Percentiles rank a stretch among this genome's conserved stretches.
Conservation (phyloP, 2,113 vertebrate species). For the Accipiter cooperii region DNA sequence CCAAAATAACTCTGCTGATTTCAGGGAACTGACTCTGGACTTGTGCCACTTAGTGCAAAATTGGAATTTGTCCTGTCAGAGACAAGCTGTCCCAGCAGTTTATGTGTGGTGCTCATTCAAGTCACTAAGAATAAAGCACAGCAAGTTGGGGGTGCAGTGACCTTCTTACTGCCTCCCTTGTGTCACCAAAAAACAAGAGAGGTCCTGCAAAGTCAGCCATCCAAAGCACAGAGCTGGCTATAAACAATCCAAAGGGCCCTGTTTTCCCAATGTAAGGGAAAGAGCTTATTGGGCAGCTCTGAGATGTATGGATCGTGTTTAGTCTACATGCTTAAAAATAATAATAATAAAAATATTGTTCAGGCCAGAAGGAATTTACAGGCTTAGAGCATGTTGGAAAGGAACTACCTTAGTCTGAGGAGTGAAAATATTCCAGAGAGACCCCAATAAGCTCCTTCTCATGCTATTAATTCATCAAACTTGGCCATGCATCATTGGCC, state of each 20-base stretch:
- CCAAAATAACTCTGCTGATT: slow-evolving; percentile 45
- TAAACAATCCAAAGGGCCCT: neutral
- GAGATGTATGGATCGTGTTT: slow-evolving; percentile 43
- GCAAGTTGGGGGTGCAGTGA: neutral
- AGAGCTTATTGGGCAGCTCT: neutral
- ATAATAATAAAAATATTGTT: slow-evolving; percentile 47
- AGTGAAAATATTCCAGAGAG: neutral
- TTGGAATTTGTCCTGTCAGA: neutral
- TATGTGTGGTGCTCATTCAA: neutral
- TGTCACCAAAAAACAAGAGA: neutral
- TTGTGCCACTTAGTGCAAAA: neutral
- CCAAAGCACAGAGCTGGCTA: neutral
- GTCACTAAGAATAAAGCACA: neutral
- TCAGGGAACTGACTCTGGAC: slow-evolving; percentile 21
- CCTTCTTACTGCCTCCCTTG: neutral
- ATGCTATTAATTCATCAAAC: slow-evolving; percentile 33
- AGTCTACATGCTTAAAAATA: slow-evolving; percentile 48
- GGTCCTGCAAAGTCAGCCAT: slow-evolving; percentile 28
- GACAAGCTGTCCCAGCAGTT: neutral
- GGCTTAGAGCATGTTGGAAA: slow-evolving; percentile 21
- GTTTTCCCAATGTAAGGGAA: slow-evolving; percentile 4
- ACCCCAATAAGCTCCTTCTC: slow-evolving; percentile 4
- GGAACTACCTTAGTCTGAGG: neutral
- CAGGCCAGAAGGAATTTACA: slow-evolving; percentile 34
- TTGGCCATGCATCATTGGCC: neutral